These are phyloP conservation scores for Flexamia atlantica DNA, from an alignment of 2,888 invertebrate genomes.

Conservation along the genomic window DNA sequence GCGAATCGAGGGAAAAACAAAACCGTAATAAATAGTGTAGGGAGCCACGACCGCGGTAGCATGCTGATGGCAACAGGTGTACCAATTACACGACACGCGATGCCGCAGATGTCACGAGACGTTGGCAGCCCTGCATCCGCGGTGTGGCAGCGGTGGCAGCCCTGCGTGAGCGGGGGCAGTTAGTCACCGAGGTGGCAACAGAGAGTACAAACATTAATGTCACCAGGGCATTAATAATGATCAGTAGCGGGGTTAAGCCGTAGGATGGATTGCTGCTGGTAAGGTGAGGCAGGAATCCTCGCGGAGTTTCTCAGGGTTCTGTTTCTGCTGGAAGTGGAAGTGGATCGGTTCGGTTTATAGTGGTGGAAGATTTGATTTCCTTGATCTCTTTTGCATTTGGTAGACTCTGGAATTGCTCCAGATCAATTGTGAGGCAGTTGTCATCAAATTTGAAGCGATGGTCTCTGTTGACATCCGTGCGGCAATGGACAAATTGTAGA, in stretches of 20 bases:
- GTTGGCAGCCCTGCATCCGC: background rate
- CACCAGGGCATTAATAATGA: conserved; percentile 31
- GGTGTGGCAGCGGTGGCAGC: background rate
- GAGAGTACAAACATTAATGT: conserved; percentile 42
- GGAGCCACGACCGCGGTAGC: conserved; percentile 39
- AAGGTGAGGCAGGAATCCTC: background rate
- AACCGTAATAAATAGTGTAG: conserved; percentile 36
- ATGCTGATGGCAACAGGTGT: conserved; percentile 49
- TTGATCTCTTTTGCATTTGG: too few species aligned
- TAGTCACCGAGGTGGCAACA: conserved; percentile 35
- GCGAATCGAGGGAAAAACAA: conserved; percentile 53
- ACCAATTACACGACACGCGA: conserved; percentile 40
- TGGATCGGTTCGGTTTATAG: background rate
- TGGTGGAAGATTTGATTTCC: too few species aligned
- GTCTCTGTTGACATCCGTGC: too few species aligned
- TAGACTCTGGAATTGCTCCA: too few species aligned
- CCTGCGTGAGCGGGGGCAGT: conserved; percentile 39
- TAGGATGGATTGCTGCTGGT: background rate
- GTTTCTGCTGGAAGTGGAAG: background rate
- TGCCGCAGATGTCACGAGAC: conserved; percentile 38
- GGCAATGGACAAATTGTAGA: too few species aligned
- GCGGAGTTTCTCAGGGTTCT: background rate
- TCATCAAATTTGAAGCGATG: too few species aligned
- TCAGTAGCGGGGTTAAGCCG: background rate
- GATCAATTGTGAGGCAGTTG: too few species aligned